phyloP scores from a whole-genome alignment of 1,140 invertebrate genomes.

The Nylanderia fulva region DNA sequence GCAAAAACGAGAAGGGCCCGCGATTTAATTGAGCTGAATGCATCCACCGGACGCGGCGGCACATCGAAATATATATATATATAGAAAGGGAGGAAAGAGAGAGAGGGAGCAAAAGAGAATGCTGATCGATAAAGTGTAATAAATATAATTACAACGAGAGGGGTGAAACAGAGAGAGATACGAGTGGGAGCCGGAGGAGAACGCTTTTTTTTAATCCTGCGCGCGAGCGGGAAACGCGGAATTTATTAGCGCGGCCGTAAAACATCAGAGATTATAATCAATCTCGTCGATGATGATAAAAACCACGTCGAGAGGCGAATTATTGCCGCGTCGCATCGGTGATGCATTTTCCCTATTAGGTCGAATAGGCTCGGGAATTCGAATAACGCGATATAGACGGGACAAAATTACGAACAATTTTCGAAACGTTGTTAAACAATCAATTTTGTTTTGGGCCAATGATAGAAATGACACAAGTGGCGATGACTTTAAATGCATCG shows the following conservation, averaged over 20 bases:
- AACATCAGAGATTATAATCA: conserved; percentile 62
- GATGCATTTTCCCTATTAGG: conserved; percentile 53
- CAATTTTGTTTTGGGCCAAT: conserved; percentile 27
- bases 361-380: conserved; percentile 3
- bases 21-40: conserved; percentile 68
- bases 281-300: conserved; percentile 60
- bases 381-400: conserved; percentile 35
- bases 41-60: conserved; percentile 24
- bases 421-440: conserved; percentile 44
- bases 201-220: conserved; percentile 45
- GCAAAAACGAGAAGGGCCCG: conserved; percentile 38
- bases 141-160: conserved; percentile 74
- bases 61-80: too few relatives aligned
- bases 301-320: conserved; percentile 19
- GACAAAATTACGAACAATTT: conserved; percentile 44
- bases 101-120: conserved; percentile 21
- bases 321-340: conserved; percentile 38
- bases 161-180: background rate
- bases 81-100: background rate
- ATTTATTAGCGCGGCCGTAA: conserved; percentile 59
- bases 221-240: conserved; percentile 42
- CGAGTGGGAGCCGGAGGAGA: background rate
- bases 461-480: background rate
- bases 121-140: conserved; percentile 71
- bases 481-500: background rate